Evolutionary conservation across 2,888 invertebrate species (phyloP).

Genomic region (Cataglyphis albicans): DNA sequence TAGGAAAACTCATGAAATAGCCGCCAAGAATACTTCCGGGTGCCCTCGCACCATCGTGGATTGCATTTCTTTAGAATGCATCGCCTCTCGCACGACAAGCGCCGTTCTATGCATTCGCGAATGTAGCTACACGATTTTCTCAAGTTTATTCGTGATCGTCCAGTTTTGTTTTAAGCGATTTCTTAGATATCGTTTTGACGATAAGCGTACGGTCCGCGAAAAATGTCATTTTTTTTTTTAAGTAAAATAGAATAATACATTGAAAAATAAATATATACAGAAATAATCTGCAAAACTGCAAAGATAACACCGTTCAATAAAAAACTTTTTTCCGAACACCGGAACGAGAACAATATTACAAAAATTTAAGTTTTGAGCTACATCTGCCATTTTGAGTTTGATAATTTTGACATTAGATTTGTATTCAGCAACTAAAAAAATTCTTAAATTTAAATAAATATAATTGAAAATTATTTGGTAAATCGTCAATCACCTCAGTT

Average conservation of each 20-base stretch:
- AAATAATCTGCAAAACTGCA: neutral
- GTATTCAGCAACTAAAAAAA: no score
- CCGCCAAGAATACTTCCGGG: constrained; percentile 50
- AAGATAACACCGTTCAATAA: neutral
- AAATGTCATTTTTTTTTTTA: neutral
- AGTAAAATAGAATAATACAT: neutral
- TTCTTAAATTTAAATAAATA: no score
- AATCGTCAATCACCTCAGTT: no score
- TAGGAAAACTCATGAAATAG: constrained; percentile 52
- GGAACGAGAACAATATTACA: no score
- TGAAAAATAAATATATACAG: neutral
- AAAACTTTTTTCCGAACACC: no score
- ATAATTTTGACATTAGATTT: no score
- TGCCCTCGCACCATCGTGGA: constrained; percentile 37
- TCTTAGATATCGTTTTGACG: constrained; percentile 1
- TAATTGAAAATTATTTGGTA: no score
- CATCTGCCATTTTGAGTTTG: no score
- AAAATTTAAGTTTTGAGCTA: no score
- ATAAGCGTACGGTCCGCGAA: neutral
- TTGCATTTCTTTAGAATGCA: constrained; percentile 54
- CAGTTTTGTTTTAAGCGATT: constrained; percentile 43
- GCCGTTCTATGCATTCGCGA: constrained; percentile 22
- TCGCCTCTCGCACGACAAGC: constrained; percentile 41
- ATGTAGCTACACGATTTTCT: constrained; percentile 54
- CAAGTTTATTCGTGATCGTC: constrained; percentile 48